Evolutionary conservation across 2,113 vertebrate genomes (phyloP), one percentile per base, ranked within the genome.

Genomic region (Columba livia): DNA sequence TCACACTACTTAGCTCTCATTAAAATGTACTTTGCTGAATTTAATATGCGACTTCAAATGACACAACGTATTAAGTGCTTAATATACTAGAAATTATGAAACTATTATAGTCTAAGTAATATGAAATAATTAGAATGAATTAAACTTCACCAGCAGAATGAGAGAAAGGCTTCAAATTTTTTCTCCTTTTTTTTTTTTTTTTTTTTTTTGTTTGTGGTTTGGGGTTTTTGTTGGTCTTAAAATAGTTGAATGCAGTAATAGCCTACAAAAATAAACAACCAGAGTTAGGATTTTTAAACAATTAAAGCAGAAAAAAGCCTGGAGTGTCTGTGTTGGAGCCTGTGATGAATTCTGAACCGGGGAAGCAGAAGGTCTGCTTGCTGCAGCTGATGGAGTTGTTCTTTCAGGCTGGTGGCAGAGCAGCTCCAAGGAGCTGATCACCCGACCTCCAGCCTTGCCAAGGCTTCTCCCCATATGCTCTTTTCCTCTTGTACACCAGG

Each of bases 71-170:
- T 98, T 98, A 98, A 98, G 97, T 97, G 97, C 98, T 98, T 98
- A 98, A 98, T 98, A 98, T 98, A 96, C 98, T 98, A 98, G 98
- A 98, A 98, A 98, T 98, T 98, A 98, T 98, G 98, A 97, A 98
- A 98, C 97, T 97, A 98, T 98, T 98, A 98, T 62, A 89, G 93
- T 92, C 92, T 65, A 96, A 97, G 96, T 97, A 96, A 96, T 93
- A 98, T 93, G 98, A 98, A 98, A 98, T 98, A 98, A 98, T 98
- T 98, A 97, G 97, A 97, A 94, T 93, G 97, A 98, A 97, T 97
- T 98, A 98, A 98, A 98, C 96, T 97, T 97, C 64, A 96, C 85
- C 25, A 65, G 87, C 79, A 79, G 94, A 96, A 48, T 97, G 96
- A 98, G 90, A 95, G 97, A 96, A 95, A 97, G 93, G 85, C 93